Percentiles rank a stretch among this genome's conserved stretches.
Conservation (phyloP, 2,888 invertebrate genomes). For the Phengaris alcon region DNA sequence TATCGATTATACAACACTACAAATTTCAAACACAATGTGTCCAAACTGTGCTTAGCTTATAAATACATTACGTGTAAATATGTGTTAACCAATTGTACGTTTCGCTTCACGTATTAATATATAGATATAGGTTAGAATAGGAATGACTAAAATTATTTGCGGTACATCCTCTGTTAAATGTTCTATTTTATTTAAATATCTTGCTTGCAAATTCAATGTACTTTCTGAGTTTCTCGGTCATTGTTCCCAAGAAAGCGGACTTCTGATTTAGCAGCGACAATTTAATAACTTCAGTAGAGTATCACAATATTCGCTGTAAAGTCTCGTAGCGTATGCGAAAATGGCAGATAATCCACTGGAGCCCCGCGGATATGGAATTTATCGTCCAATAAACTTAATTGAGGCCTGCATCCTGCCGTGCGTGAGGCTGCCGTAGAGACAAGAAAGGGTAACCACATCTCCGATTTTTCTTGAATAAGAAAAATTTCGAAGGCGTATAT, state of each 20-base stretch:
- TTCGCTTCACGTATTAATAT: no score
- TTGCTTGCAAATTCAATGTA: neutral
- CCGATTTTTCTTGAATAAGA: neutral
- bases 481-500: neutral
- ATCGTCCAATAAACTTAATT: slow-evolving; percentile 29
- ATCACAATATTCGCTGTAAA: slow-evolving; percentile 14
- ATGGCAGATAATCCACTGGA: slow-evolving; percentile 23
- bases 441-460: neutral
- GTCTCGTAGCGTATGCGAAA: slow-evolving; percentile 20
- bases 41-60: no score
- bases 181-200: neutral
- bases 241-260: neutral
- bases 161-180: no score
- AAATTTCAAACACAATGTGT: no score
- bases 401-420: slow-evolving; percentile 14
- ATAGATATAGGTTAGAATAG: no score
- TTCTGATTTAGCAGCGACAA: neutral
- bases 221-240: neutral
- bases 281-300: neutral
- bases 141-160: no score
- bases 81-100: no score
- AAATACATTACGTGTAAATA: no score
- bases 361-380: slow-evolving; percentile 25
- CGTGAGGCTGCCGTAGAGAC: slow-evolving; percentile 1
- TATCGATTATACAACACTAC: no score